A percentile compares a stretch with the other conserved stretches of the same genome.
phyloP scores from a whole-genome alignment of 2,113 vertebrate genomes.

The Hassar affinis region DNA sequence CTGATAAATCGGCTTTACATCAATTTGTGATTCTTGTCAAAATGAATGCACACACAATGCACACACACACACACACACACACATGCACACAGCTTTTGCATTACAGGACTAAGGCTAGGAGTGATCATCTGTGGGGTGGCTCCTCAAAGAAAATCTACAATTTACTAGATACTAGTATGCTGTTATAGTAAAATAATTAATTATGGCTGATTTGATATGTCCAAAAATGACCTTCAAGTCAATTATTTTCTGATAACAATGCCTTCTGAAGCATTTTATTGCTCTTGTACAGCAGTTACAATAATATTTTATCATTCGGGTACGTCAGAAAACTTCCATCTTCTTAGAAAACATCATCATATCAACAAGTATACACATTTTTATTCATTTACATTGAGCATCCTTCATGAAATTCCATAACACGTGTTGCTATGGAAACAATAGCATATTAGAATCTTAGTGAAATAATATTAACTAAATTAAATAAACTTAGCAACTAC shows the following conservation, averaged over 20 bases:
- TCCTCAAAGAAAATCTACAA: neutral
- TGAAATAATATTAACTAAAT: neutral
- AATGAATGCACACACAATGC: neutral
- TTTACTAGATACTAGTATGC: neutral
- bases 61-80: slow-evolving; percentile 20
- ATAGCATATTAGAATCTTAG: neutral
- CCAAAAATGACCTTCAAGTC: neutral
- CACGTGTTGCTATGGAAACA: neutral
- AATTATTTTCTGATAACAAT: neutral
- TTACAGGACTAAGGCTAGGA: neutral
- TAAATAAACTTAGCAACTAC: neutral
- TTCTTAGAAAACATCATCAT: neutral
- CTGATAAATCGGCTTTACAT: slow-evolving; percentile 40
- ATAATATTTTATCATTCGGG: neutral
- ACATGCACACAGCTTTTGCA: neutral
- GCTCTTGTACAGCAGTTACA: neutral
- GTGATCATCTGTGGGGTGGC: neutral
- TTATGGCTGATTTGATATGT: neutral
- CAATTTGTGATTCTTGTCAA: slow-evolving; percentile 17
- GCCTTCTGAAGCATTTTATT: neutral
- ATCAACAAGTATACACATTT: too few species aligned
- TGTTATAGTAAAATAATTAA: neutral
- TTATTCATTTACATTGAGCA: neutral
- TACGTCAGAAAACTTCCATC: neutral
- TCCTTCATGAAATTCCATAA: neutral